Conservation (phyloP, 2,113 vertebrate species). For the Tupaia tana region DNA sequence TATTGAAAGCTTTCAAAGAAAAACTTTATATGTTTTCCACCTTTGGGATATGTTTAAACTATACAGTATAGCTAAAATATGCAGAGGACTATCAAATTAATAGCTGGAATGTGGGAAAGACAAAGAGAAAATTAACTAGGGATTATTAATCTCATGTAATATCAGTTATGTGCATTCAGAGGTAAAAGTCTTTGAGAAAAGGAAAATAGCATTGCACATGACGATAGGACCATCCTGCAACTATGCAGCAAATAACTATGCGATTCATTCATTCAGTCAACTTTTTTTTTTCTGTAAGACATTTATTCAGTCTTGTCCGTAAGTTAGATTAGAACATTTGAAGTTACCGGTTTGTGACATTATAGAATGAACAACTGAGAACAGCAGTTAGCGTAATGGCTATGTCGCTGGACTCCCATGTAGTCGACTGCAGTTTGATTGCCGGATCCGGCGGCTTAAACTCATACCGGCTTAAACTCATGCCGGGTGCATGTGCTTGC, state of each 20-base stretch:
- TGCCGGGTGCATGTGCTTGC: too few species aligned
- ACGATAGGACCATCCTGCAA: not conserved
- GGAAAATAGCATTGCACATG: not conserved
- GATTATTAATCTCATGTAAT: not conserved
- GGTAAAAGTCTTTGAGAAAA: not conserved
- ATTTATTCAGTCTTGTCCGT: too few species aligned
- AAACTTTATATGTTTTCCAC: not conserved
- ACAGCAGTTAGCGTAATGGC: too few species aligned
- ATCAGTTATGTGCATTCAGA: not conserved
- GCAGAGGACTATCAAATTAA: not conserved
- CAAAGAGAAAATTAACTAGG: not conserved
- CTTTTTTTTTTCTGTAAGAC: not conserved
- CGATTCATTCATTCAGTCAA: not conserved
- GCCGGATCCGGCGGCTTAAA: too few species aligned
- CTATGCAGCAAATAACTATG: not conserved
- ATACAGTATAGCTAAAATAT: not conserved
- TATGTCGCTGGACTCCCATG: too few species aligned
- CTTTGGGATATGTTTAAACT: not conserved
- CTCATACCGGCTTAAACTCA: too few species aligned
- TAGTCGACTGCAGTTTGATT: too few species aligned
- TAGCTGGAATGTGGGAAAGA: not conserved
- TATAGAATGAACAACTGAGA: too few species aligned
- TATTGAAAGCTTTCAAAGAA: not conserved
- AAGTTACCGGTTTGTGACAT: too few species aligned
- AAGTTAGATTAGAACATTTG: too few species aligned